Base-by-base conservation (phyloP, 2,888 invertebrate genomes). In the Dryadula phaetusa region DNA sequence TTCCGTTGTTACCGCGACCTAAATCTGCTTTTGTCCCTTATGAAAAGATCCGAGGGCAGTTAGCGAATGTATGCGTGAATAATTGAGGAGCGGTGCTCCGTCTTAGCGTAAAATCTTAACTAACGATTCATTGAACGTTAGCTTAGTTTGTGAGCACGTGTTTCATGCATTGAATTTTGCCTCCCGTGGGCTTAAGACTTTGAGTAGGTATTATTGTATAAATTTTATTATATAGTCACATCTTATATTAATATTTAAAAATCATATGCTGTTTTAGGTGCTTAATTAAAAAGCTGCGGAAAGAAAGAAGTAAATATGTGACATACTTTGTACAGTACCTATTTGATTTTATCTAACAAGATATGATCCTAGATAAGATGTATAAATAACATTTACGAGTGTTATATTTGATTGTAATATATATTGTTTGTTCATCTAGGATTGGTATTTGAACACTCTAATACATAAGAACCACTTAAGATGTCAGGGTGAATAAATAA, bases 1-100 rank as follows among this genome's bases (percentile, higher is more conserved):
- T 85, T 82, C 84, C 85, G 87, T 89, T 90, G 91, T 91, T 88
- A 81, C 82, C 83, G 76, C 85, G 88, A 82, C 89, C 88, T 90
- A 87, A 82, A 87, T 90, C 78, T 85, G 81, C 90, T 81, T 86
- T 92, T 92, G 91, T 91, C 82, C 86, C 77, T 76, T 76, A 84
- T 89, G 87, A 90, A 91, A 90, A 86, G 89, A 90, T 87, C 81
- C 78, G 82, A 83, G 84, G 79, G 82, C 81, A 86, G 82, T 83
- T 84, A 84, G 86, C 82, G 86, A 86, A 81, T 85, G 85, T 86
- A 83, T 85, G 81, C 77, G 86, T 90, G 86, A 92, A 92, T 92
- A 91, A 92, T 91, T 91, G 86, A 92, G 83, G 76, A 84, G 81
- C 79, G 80, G 78, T 79, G 80, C 81, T 81, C 79, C 75, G 79